phyloP scores from a whole-genome alignment of 2,797 vertebrate species.

The Channa striata region DNA sequence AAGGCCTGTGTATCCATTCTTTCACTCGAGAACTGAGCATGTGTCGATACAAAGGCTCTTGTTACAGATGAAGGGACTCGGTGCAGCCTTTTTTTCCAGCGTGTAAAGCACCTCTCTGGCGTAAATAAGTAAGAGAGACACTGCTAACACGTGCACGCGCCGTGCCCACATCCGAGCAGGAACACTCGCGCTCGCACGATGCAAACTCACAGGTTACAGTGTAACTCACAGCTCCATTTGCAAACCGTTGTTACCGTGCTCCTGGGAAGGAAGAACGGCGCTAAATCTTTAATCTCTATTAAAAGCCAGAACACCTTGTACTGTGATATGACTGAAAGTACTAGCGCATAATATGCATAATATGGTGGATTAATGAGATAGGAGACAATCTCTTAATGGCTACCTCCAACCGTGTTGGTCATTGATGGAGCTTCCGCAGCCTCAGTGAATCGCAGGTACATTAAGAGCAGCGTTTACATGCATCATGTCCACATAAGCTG shows the following conservation, averaged over 20 bases:
- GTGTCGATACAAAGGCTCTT: constrained; percentile 51
- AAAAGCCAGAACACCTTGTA: constrained; percentile 34
- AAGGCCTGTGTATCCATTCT: constrained; percentile 41
- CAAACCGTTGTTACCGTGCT: constrained; percentile 30
- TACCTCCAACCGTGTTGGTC: not conserved
- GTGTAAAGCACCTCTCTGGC: constrained; percentile 19
- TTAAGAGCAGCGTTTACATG: not conserved
- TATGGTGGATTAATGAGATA: not conserved
- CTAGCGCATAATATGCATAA: constrained; percentile 13
- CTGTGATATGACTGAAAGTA: constrained; percentile 6
- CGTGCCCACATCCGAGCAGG: not conserved
- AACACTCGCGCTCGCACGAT: not conserved
- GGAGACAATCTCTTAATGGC: not conserved
- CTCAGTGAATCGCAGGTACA: not conserved
- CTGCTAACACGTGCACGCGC: not conserved
- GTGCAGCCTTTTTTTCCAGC: constrained; percentile 15
- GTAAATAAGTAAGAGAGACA: constrained; percentile 43
- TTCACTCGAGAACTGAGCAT: constrained; percentile 28
- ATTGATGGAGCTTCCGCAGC: not conserved
- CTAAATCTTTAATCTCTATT: constrained; percentile 61
- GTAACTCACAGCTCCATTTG: constrained; percentile 23
- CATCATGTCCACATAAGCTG: not conserved
- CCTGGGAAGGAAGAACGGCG: constrained; percentile 31
- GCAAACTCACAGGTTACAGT: not conserved
- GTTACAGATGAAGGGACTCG: constrained; percentile 43